Base-by-base conservation (phyloP, 2,113 vertebrate genomes). In the Patagioenas fasciata region DNA sequence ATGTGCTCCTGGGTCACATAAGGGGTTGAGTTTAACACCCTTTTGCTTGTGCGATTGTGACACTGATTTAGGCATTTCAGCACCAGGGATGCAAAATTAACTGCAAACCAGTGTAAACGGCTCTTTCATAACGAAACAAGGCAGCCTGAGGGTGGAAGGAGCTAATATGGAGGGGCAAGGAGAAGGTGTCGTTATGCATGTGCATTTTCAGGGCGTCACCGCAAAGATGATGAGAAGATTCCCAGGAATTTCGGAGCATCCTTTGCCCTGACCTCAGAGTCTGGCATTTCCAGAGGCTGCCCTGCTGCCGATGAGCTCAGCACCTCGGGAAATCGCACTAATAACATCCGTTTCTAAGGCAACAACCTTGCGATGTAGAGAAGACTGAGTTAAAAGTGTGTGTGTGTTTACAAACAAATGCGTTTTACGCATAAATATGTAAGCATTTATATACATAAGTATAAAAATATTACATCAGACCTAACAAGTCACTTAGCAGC, bases 321-420 rank as follows among this genome's bases (percentile, higher is more conserved):
- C 85, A 74, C 75, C 92, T 92, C 0, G 0, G 60, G 85, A 91
- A 72, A 48, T 38, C 0, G 0, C 42, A 21, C 80, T 75, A 88
- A 81, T 86, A 67, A 57, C 0, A 23, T 56, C 85, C 0, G 93
- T 96, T 96, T 86, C 95, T 97, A 96, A 96, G 96, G 91, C 88
- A 91, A 91, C 96, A 89, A 94, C 92, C 91, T 95, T 92, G 95
- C 4, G 8, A 58, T 61, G 71, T 72, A 34, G 85, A 47, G 89
- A 91, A 79, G 83, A 14, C 73, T 4, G 77, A 92, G 80, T 60
- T 93, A 42, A 84, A 92, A 95, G 61, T 16, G 64, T 53, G 54
- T 51, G 58, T 3, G 1, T 94, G 80, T 96, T 96, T 96, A 94
- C 91, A 89, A 91, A 93, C 94, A 93, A 57, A 61, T 47, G 16